Conservation (phyloP, 2,797 vertebrate genomes). For the Myotis findleyi region DNA sequence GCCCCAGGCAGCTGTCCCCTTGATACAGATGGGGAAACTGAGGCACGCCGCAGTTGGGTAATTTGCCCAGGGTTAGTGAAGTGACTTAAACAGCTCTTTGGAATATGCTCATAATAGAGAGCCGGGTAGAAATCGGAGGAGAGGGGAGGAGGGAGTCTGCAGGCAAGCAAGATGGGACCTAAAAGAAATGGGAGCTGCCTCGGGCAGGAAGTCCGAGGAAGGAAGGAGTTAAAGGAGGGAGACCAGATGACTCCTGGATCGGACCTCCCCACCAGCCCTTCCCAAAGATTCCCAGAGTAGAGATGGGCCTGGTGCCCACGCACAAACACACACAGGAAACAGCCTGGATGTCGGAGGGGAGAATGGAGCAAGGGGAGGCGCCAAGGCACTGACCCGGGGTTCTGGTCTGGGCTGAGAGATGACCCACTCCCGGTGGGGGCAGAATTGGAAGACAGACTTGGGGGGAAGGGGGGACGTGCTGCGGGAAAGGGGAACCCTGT, state of each 20-base stretch:
- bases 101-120: not conserved
- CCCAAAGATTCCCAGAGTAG: constrained; percentile 35
- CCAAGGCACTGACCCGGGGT: not conserved
- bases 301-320: constrained; percentile 42
- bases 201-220: not conserved
- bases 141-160: not conserved
- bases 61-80: not conserved
- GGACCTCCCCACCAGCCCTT: not conserved
- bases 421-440: not conserved
- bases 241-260: not conserved
- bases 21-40: constrained; percentile 46
- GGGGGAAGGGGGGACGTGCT: fast-evolving
- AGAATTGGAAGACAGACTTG: not conserved
- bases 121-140: not conserved
- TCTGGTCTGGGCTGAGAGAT: not conserved
- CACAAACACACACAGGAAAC: constrained; percentile 75
- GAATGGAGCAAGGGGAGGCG: not conserved
- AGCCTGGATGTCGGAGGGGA: constrained; percentile 15
- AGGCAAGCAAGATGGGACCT: not conserved
- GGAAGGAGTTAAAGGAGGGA: constrained; percentile 35
- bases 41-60: not conserved
- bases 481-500: not conserved
- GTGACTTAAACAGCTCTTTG: constrained; percentile 2
- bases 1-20: not conserved
- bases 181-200: not conserved